Evolutionary conservation across 2,888 invertebrate species (phyloP), one percentile per base, ranked within the genome.

Genomic region (Megastigmus dorsalis): DNA sequence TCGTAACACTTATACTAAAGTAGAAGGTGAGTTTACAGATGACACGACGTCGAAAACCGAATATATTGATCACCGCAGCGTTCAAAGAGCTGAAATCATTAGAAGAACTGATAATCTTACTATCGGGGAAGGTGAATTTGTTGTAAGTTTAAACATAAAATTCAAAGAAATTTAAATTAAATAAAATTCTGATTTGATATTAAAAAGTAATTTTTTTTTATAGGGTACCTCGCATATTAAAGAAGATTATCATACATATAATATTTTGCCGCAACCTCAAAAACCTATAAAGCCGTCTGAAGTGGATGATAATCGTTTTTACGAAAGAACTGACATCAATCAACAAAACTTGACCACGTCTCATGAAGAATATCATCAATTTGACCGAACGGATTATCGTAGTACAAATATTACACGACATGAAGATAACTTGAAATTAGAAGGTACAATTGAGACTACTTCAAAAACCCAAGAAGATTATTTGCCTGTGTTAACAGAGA

Each of bases 201-300:
- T 62, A 4, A 33, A 0, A 26, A 55, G 9, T 52, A 38, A 28
- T 79, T 78, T 28, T n/a, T n/a, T n/a, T n/a, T n/a, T n/a, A n/a
- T 79, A 88, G 87, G 86, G 83, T 77, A 84, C 83, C 82, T 88
- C 88, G 79, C 86, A 82, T 38, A 77, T 79, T 0, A 86, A 87
- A 76, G 84, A 88, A 77, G 87, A 88, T 78, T 88, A 84, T 71
- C 85, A 84, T 18, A 82, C 81, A 6, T 82, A 84, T 71, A 85
- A 84, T 20, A 78, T 83, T 3, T 79, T 82, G 57, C 80, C 80
- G 0, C 87, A 80, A 71, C 91, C 91, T 18, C 90, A 93, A 70
- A 90, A 93, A 79, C 89, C 93, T 59, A 93, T 93, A 0, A 93
- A 93, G 92, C 93, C 93, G 0, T 93, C 93, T 82, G 93, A 93